phyloP scores from a whole-genome alignment of 1,140 invertebrate genomes.

The Drosophila saltans region DNA sequence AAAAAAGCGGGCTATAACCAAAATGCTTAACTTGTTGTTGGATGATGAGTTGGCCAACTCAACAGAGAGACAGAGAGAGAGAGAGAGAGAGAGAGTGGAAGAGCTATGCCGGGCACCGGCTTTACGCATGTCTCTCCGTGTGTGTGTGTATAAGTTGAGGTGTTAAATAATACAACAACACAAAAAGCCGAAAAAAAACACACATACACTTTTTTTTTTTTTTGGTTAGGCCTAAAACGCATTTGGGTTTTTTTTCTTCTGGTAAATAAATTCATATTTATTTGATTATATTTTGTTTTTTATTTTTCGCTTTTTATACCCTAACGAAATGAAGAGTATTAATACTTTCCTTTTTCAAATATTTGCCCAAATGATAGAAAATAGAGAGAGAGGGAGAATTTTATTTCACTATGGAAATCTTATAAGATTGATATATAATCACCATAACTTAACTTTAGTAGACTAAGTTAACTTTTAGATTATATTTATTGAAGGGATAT shows the following conservation, averaged over 20 bases:
- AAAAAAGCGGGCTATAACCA: slow-evolving; percentile 54
- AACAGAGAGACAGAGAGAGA: slow-evolving; percentile 23
- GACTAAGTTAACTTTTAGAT: too few relatives aligned
- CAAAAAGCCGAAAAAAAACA: slow-evolving; percentile 18
- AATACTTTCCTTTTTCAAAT: neutral
- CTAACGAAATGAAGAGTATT: neutral
- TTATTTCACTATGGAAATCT: neutral
- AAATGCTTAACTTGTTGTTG: slow-evolving; percentile 14
- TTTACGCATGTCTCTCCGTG: slow-evolving; percentile 39
- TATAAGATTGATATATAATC: neutral
- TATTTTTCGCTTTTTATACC: slow-evolving; percentile 8
- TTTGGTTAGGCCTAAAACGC: slow-evolving; percentile 65
- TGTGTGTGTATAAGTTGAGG: slow-evolving; percentile 35
- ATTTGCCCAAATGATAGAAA: neutral
- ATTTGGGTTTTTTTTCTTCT: slow-evolving; percentile 53
- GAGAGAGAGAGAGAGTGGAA: neutral
- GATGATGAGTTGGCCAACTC: slow-evolving; percentile 58
- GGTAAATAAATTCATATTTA: slow-evolving; percentile 48
- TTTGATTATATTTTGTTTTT: slow-evolving; percentile 23
- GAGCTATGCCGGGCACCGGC: slow-evolving; percentile 50
- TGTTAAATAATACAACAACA: slow-evolving; percentile 67
- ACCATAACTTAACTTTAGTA: too few relatives aligned
- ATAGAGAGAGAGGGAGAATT: too few relatives aligned
- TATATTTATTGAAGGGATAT: too few relatives aligned
- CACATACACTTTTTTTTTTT: neutral